Conservation (phyloP, 2,888 invertebrate species). For the Melieria crassipennis region DNA sequence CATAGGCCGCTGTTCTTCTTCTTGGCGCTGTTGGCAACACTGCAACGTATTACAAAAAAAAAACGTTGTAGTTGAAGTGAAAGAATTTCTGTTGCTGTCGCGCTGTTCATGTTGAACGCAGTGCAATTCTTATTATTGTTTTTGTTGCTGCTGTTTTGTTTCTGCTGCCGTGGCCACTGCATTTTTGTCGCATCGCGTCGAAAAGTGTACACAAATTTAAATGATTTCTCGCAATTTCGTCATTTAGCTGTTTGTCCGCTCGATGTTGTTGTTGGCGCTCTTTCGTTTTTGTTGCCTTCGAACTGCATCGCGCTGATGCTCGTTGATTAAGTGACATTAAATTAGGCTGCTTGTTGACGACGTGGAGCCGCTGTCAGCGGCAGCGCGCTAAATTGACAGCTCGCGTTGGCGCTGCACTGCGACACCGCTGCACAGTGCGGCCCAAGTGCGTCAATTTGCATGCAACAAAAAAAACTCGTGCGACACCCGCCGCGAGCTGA, state of each 20-base stretch:
- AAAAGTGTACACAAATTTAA: slow-evolving; percentile 29
- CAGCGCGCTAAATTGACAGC: background rate
- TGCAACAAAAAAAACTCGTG: too few relatives aligned
- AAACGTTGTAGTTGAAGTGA: slow-evolving; percentile 18
- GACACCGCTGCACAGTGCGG: too few relatives aligned
- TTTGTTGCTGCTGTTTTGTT: slow-evolving; percentile 18
- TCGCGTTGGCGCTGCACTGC: slow-evolving; percentile 22
- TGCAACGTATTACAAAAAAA: too few relatives aligned
- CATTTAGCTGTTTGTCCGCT: background rate
- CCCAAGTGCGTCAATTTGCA: too few relatives aligned
- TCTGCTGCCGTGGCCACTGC: background rate
- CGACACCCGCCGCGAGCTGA: too few relatives aligned
- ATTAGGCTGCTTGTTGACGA: slow-evolving; percentile 30
- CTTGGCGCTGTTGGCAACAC: too few relatives aligned
- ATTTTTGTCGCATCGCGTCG: slow-evolving; percentile 25
- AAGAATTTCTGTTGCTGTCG: slow-evolving; percentile 34
- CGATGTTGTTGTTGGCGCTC: background rate
- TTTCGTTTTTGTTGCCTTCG: slow-evolving; percentile 4
- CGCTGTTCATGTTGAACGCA: background rate
- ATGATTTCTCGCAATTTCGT: slow-evolving; percentile 21
- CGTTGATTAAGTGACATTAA: slow-evolving; percentile 38
- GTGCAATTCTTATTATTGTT: slow-evolving; percentile 17
- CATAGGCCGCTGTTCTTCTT: too few relatives aligned
- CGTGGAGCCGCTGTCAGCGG: slow-evolving; percentile 12
- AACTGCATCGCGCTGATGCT: background rate